A percentile compares a stretch with the other conserved stretches of the same genome.
phyloP scores from a whole-genome alignment of 2,797 vertebrate species.

The Paramormyrops hopkinsi region DNA sequence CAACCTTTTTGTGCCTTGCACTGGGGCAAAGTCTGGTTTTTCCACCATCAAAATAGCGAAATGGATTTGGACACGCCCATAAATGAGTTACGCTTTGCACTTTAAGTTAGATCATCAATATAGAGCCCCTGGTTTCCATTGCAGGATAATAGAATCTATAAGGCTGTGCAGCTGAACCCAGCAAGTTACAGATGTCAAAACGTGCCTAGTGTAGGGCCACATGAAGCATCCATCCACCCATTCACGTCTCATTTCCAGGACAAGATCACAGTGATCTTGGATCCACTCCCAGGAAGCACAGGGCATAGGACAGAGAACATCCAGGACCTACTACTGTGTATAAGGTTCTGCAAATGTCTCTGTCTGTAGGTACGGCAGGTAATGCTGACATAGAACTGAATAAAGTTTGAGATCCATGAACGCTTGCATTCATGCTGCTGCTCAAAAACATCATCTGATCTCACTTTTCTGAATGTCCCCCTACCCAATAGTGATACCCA shows the following conservation, averaged over 20 bases:
- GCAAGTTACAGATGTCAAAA: neutral
- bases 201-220: neutral
- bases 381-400: neutral
- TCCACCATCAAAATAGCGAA: neutral
- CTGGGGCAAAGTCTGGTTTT: neutral
- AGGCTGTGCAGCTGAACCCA: neutral
- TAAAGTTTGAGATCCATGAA: neutral
- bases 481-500: neutral
- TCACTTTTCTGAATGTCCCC: neutral
- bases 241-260: neutral
- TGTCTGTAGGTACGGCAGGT: neutral
- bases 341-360: neutral
- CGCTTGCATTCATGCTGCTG: neutral
- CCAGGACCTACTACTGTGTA: neutral
- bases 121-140: neutral
- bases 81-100: neutral
- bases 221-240: neutral
- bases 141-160: neutral
- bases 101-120: neutral
- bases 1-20: neutral
- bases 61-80: neutral
- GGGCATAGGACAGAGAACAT: neutral
- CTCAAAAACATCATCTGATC: neutral
- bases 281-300: neutral
- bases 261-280: neutral